Percentiles rank a stretch among this genome's conserved stretches.
Conservation (phyloP, 2,888 invertebrate genomes). For the Agelastica alni region DNA sequence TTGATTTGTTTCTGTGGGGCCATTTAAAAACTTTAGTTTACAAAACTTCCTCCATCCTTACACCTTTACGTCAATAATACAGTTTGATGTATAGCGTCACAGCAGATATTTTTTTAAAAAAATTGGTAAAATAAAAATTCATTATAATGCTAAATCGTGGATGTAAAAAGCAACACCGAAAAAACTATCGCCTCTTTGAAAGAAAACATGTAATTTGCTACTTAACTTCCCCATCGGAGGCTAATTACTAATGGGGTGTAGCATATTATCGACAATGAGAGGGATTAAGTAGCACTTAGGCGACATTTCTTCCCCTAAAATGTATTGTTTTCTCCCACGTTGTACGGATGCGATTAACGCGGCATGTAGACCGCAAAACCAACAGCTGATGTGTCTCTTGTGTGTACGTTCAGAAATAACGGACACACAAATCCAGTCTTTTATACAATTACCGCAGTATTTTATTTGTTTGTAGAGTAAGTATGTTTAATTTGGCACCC, state of each 20-base stretch:
- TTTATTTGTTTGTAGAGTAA: too few relatives aligned
- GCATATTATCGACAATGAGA: slow-evolving; percentile 44
- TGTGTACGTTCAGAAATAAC: background rate
- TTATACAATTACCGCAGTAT: too few relatives aligned
- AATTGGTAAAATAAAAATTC: too few relatives aligned
- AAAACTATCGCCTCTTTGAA: slow-evolving; percentile 24
- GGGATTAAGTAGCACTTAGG: slow-evolving; percentile 48
- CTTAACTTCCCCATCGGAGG: slow-evolving; percentile 44
- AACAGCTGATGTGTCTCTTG: slow-evolving; percentile 35
- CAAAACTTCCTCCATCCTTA: too few relatives aligned
- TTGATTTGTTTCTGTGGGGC: too few relatives aligned
- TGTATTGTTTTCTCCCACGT: slow-evolving; percentile 41
- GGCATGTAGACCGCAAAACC: slow-evolving; percentile 37
- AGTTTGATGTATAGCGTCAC: too few relatives aligned
- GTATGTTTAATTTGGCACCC: too few relatives aligned
- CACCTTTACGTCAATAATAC: too few relatives aligned
- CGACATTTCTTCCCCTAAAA: slow-evolving; percentile 40
- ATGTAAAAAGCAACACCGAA: background rate
- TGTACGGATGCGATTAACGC: slow-evolving; percentile 36
- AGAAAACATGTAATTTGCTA: slow-evolving; percentile 44
- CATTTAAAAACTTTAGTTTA: too few relatives aligned
- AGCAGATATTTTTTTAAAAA: too few relatives aligned
- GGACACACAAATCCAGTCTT: background rate
- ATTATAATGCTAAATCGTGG: too few relatives aligned
- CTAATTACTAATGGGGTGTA: slow-evolving; percentile 48